Evolutionary conservation across 2,797 vertebrate genomes (phyloP), one percentile per base, ranked within the genome.

Genomic region (Acropternis orthonyx): DNA sequence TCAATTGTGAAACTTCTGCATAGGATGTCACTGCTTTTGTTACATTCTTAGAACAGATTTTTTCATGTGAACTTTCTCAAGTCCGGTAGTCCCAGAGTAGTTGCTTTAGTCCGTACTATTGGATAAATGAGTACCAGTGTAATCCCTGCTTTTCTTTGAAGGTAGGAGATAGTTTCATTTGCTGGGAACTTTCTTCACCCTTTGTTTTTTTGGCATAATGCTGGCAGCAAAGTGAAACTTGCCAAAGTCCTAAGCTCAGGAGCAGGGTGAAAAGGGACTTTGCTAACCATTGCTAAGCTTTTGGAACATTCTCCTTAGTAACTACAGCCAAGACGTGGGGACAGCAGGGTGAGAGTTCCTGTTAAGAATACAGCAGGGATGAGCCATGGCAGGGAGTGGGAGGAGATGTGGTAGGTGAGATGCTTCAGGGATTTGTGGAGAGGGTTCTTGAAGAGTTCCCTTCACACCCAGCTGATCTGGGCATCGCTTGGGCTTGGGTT

Each of bases 21-120:
- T 82, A 52, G 79, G 72, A 59, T 89, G 69, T 95, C 85, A 84
- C 34, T 77, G 87, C 43, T 95, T 93, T 94, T 79, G 94, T 90
- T 82, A 51, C 74, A 65, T 74, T 36, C 51, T 30, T 69, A 46
- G 66, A 54, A 59, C 23, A 82, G 93, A 26, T 56, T 37, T 67
- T 95, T 68, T 58, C 71, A 34, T 2, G 49, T 66, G 75, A 88
- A 76, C 36, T 88, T 67, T 12, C 12, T 56, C 22, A 16, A 68
- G 59, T 79, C 71, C 41, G 3, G 51, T 24, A 62, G 85, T 62
- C 36, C 51, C 23, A 36, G 88, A 78, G 89, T 69, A 86, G 88
- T 62, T 71, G 30, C 81, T 85, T 84, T 54, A 52, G 84, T 89
- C 54, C 26, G 4, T 67, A 7, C 86, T 82, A 2, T 28, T 92